phyloP scores from a whole-genome alignment of 1,140 invertebrate genomes.

The Ptiloglossa arizonensis region DNA sequence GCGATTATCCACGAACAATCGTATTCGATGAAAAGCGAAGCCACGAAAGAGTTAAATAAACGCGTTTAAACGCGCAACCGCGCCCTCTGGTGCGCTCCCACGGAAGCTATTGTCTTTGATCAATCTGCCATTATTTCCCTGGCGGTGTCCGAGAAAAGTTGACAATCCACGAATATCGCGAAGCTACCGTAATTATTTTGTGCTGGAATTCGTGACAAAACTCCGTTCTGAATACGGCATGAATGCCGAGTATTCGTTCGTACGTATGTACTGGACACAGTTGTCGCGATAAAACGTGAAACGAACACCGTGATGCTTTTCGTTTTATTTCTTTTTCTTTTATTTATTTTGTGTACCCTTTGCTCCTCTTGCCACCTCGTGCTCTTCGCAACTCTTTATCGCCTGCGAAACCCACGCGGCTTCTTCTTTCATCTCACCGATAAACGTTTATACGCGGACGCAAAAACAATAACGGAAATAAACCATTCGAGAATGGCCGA shows the following conservation, averaged over 20 bases:
- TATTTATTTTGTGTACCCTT: conserved; percentile 41
- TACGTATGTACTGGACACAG: conserved; percentile 32
- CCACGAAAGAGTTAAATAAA: background rate
- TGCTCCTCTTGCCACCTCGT: conserved; percentile 40
- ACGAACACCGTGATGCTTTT: conserved; percentile 48
- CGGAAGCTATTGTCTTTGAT: background rate
- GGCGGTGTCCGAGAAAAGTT: background rate
- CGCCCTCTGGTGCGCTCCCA: background rate
- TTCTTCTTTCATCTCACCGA: conserved; percentile 59
- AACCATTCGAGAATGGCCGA: conserved; percentile 20
- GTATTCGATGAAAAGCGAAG: background rate
- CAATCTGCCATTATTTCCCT: background rate
- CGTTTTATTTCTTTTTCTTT: too few species aligned
- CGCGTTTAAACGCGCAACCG: background rate
- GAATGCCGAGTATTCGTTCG: too few species aligned
- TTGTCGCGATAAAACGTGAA: conserved; percentile 52
- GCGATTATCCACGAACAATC: too few species aligned
- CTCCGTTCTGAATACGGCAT: too few species aligned
- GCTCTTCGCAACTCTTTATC: conserved; percentile 18
- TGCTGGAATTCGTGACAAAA: too few species aligned
- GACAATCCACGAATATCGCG: too few species aligned
- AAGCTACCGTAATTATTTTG: too few species aligned
- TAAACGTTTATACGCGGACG: conserved; percentile 30
- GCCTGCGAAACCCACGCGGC: conserved; percentile 30
- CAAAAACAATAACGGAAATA: conserved; percentile 48